These are phyloP conservation scores for Rhodophaea formosa DNA, from an alignment of 2,888 invertebrate species.

Conservation along the genomic window DNA sequence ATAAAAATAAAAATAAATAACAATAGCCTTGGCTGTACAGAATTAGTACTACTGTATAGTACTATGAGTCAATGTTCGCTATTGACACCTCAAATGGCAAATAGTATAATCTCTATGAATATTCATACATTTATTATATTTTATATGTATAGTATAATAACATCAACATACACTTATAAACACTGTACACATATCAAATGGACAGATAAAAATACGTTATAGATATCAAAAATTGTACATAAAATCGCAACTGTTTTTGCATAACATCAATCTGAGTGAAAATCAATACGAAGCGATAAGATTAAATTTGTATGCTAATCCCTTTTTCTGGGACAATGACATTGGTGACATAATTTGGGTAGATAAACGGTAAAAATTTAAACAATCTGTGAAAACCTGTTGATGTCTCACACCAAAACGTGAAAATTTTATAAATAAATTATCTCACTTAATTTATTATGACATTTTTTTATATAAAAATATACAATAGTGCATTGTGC, in stretches of 20 bases:
- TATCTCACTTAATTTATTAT: too few relatives aligned
- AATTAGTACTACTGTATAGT: too few relatives aligned
- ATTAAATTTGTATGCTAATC: slow-evolving; percentile 2
- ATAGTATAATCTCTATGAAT: background rate
- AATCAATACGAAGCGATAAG: background rate
- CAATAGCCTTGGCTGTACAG: too few relatives aligned
- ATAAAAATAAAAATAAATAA: too few relatives aligned
- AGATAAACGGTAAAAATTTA: background rate
- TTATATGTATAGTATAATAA: background rate
- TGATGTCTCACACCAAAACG: too few relatives aligned
- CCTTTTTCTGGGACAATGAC: background rate
- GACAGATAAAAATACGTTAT: slow-evolving; percentile 3
- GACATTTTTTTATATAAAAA: background rate
- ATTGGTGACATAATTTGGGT: background rate
- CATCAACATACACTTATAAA: slow-evolving; percentile 2
- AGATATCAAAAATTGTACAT: background rate
- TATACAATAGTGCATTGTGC: background rate
- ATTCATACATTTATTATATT: background rate
- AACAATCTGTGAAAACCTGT: too few relatives aligned
- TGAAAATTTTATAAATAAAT: too few relatives aligned
- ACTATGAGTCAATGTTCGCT: background rate
- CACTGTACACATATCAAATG: slow-evolving; percentile 9
- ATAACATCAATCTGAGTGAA: slow-evolving; percentile 1
- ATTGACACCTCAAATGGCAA: background rate
- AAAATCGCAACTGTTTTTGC: background rate